phyloP scores from a whole-genome alignment of 2,113 vertebrate genomes.

The Turnix velox region DNA sequence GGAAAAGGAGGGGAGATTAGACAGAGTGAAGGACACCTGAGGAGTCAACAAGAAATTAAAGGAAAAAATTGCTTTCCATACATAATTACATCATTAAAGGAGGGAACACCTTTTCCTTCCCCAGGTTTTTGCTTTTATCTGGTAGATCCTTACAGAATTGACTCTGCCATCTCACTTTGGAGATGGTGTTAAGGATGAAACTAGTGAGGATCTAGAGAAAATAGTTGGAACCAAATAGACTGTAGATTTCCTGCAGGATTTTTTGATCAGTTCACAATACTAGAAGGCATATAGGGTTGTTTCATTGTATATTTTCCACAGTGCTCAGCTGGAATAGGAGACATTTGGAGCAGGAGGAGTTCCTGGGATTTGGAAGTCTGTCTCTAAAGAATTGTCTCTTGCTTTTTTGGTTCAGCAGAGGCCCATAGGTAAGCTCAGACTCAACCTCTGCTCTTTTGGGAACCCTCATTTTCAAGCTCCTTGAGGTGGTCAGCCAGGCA shows the following conservation, averaged over 20 bases:
- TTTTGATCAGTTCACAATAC: background rate
- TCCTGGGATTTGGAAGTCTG: background rate
- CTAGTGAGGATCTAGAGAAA: background rate
- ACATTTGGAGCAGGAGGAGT: background rate
- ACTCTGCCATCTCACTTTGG: background rate
- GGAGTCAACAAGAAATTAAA: background rate
- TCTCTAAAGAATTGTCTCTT: background rate
- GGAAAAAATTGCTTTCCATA: background rate
- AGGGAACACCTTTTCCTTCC: background rate
- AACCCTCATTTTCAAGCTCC: background rate
- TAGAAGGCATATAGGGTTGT: background rate
- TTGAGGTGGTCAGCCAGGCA: background rate
- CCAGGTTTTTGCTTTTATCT: background rate
- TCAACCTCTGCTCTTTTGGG: background rate
- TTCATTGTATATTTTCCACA: background rate
- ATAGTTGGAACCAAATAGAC: background rate
- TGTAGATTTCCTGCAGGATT: background rate
- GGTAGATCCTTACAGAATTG: background rate
- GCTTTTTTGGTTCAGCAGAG: background rate
- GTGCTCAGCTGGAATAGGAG: background rate
- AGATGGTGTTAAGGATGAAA: background rate
- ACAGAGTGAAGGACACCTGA: background rate
- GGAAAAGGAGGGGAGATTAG: background rate
- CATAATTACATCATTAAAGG: background rate
- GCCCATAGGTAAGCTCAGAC: background rate